Conservation (phyloP, 2,113 vertebrate genomes). For the Cygnus atratus region DNA sequence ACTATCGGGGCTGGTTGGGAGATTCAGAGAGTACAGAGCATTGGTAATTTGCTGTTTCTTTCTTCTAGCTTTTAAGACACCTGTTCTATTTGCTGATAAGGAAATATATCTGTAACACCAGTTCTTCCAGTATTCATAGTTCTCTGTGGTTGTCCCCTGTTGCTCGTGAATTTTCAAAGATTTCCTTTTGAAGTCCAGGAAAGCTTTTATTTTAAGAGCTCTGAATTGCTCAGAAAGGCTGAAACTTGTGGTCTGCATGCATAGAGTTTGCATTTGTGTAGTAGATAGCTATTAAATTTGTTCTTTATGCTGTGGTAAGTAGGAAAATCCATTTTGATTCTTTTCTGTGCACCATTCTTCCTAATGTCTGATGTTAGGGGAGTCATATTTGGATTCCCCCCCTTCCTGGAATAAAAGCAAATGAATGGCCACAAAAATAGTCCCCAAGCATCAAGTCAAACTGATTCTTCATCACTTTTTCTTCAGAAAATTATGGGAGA, state of each 20-base stretch:
- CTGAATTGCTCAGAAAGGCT: slow-evolving; percentile 10
- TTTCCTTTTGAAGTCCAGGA: slow-evolving; percentile 23
- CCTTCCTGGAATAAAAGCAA: neutral
- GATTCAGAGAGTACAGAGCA: neutral
- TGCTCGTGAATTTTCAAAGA: slow-evolving; percentile 22
- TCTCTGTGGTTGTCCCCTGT: neutral
- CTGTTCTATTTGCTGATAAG: neutral
- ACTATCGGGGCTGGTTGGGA: neutral
- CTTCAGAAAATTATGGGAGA: neutral
- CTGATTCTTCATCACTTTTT: neutral
- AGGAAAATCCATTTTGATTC: neutral
- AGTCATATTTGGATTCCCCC: neutral
- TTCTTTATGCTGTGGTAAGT: neutral
- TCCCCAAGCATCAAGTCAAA: neutral
- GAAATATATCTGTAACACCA: slow-evolving; percentile 5
- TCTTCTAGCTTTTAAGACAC: neutral
- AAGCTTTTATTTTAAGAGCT: slow-evolving; percentile 41
- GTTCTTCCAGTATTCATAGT: neutral
- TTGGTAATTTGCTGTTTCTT: neutral
- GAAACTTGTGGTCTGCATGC: neutral
- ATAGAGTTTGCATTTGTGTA: neutral
- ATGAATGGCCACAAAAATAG: neutral
- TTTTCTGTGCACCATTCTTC: neutral
- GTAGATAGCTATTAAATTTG: neutral
- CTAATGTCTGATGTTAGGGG: neutral